Base-by-base conservation (phyloP, 2,113 vertebrate species). In the Bombycilla garrulus region DNA sequence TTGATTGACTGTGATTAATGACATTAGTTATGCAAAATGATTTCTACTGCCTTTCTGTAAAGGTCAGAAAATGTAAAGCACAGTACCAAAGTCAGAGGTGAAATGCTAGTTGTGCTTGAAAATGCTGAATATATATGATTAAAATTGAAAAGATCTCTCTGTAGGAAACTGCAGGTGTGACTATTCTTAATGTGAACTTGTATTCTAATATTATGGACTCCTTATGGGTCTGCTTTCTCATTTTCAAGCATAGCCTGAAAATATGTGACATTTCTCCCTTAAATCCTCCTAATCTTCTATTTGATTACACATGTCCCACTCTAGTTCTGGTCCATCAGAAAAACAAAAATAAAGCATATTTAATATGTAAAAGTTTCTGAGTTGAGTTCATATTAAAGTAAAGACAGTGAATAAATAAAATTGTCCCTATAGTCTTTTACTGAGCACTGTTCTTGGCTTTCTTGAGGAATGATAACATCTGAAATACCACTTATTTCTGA, bases 241-340 rank as follows among this genome's bases (percentile, higher is more conserved):
- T 88, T 93, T 90, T 88, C 58, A 79, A 35, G 35, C 2, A 1
- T 45, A 77, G 45, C 58, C 36, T 82, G 66, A 86, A 90, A 92
- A 90, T 44, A 42, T 57, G 31, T 92, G 50, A 64, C 74, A 72
- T 86, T 64, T 22, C 42, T 88, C 25, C 42, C 40, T 61, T 82
- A 92, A 84, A 90, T 85, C n/a, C n/a, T 83, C 54, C 40, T 87
- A 67, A 96, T 94, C 79, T 86, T 95, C 56, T 85, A 4, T 82
- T 93, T 85, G 78, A 87, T 80, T 76, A 71, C 77, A 67, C 28
- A 9, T 40, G 6, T 80, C 18, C 36, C 3, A 4, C 12, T 88
- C 36, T 53, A 79, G 44, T 67, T 73, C 54, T 21, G 13, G 45
- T 36, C 40, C 36, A 51, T 61, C 36, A 78, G 44, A 71, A 42